Conservation (phyloP, 2,797 vertebrate species). For the Enteromius paludinosus region DNA sequence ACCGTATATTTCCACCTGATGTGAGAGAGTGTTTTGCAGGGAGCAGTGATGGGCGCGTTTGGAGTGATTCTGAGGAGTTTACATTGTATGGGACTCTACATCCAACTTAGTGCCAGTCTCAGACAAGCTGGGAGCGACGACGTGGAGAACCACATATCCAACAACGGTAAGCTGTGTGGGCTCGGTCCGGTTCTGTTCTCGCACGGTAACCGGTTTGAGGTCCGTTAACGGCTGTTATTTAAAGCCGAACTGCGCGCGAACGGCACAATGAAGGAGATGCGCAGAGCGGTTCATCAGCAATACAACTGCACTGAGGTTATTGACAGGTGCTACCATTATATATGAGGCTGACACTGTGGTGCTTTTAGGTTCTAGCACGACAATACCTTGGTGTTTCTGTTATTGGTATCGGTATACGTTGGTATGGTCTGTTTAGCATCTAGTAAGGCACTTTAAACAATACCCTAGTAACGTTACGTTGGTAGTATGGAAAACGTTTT, state of each 20-base stretch:
- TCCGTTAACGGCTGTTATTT: not conserved
- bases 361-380: not conserved
- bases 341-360: not conserved
- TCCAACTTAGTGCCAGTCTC: conserved; percentile 87
- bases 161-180: conserved; percentile 82
- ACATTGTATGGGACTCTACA: conserved; percentile 92
- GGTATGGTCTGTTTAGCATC: not conserved
- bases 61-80: conserved; percentile 86
- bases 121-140: conserved; percentile 81
- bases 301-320: conserved; percentile 2
- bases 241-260: not conserved
- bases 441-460: not conserved
- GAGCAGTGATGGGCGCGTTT: conserved; percentile 84
- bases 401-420: not conserved
- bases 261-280: conserved; percentile 18
- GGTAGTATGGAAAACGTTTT: not conserved
- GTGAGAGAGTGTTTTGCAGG: conserved; percentile 72
- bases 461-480: not conserved
- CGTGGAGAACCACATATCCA: conserved; percentile 84
- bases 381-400: not conserved
- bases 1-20: conserved; percentile 70
- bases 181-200: conserved; percentile 3
- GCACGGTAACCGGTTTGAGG: not conserved
- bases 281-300: conserved; percentile 12
- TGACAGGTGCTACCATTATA: not conserved